phyloP scores from a whole-genome alignment of 2,888 invertebrate species.

The Hirtodrosophila alboralis region DNA sequence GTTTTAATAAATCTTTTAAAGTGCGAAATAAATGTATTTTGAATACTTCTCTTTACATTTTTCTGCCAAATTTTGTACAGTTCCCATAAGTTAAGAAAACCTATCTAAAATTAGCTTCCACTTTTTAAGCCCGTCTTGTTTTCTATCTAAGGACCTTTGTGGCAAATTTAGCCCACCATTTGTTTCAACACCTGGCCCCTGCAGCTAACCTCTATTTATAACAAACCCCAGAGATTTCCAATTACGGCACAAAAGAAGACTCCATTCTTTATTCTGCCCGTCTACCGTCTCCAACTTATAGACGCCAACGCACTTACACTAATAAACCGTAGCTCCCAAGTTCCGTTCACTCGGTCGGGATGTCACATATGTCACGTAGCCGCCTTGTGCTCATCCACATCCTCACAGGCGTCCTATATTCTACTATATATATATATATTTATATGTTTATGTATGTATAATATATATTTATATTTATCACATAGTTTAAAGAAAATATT shows the following conservation, averaged over 20 bases:
- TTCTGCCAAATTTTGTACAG: too few relatives aligned
- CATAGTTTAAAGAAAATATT: conserved; percentile 76
- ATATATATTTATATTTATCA: conserved; percentile 69
- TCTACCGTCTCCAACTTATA: conserved; percentile 13
- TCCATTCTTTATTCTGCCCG: conserved; percentile 19
- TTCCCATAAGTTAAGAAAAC: too few relatives aligned
- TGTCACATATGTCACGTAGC: conserved; percentile 46
- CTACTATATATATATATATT: conserved; percentile 23
- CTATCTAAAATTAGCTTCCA: too few relatives aligned
- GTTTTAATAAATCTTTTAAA: too few relatives aligned
- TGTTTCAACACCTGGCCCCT: conserved; percentile 31
- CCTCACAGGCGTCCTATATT: conserved; percentile 16
- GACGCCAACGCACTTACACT: conserved; percentile 66
- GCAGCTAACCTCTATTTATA: conserved; percentile 17
- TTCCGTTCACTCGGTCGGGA: conserved; percentile 8
- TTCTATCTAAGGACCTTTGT: too few relatives aligned
- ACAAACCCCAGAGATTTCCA: conserved; percentile 53
- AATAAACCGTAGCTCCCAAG: conserved; percentile 56
- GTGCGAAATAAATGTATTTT: too few relatives aligned
- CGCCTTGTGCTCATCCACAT: conserved; percentile 18
- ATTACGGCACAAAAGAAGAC: conserved; percentile 52
- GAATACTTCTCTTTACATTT: too few relatives aligned
- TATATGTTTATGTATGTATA: conserved; percentile 20
- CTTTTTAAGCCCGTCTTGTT: too few relatives aligned
- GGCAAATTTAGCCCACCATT: conserved; percentile 9